Evolutionary conservation across 2,888 invertebrate species (phyloP).

Genomic region (Synanthedon vespiformis): DNA sequence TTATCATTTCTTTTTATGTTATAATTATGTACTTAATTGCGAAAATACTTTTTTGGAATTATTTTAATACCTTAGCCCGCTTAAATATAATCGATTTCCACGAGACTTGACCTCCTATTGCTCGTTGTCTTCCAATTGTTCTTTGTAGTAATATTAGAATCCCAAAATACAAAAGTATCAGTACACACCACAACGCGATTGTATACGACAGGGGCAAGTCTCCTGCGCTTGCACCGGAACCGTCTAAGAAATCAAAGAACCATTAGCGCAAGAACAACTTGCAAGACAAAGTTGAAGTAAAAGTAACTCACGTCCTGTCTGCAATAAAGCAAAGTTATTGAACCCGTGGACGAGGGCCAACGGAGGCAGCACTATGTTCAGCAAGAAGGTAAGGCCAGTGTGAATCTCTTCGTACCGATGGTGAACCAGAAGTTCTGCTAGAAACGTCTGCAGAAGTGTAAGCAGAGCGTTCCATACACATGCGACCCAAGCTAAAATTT

Average conservation of each 20-base stretch:
- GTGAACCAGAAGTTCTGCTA: conserved; percentile 45
- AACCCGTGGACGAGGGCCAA: conserved; percentile 46
- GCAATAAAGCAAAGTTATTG: conserved; percentile 44
- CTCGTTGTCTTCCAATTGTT: conserved; percentile 33
- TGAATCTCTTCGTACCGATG: conserved; percentile 32
- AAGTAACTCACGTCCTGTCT: conserved; percentile 36
- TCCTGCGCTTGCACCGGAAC: conserved; percentile 1
- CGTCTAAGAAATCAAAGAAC: not conserved
- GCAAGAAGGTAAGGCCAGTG: conserved; percentile 22
- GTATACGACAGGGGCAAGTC: conserved; percentile 23
- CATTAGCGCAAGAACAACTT: not conserved
- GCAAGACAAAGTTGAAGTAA: not conserved
- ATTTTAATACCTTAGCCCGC: conserved; percentile 23
- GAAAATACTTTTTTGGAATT: not conserved
- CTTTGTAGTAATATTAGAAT: conserved; percentile 48
- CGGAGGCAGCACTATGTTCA: conserved; percentile 41
- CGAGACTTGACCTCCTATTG: conserved; percentile 50
- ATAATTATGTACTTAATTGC: not conserved
- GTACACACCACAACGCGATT: conserved; percentile 31
- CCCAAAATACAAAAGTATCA: conserved; percentile 36
- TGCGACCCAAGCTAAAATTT: conserved; percentile 31
- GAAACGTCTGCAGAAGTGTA: conserved; percentile 42
- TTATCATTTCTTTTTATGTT: not conserved
- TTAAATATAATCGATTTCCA: conserved; percentile 52
- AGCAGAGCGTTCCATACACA: conserved; percentile 43